These are phyloP conservation scores for Acromyrmex charruanus DNA, from an alignment of 1,140 invertebrate species.

Conservation along the genomic window DNA sequence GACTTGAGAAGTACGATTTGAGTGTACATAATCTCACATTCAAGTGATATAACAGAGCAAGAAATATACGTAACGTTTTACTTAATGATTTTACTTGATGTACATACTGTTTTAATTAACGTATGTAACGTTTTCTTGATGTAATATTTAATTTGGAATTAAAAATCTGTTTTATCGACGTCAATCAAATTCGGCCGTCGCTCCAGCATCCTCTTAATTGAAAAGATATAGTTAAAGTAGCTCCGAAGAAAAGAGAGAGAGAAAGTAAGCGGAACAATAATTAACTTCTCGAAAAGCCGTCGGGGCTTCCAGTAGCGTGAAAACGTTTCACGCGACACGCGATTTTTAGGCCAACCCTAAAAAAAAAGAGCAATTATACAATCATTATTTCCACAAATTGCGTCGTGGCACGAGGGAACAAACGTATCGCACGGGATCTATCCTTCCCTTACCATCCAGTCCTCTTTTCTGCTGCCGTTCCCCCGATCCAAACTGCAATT, in stretches of 20 bases:
- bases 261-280: conserved; percentile 51
- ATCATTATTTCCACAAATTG: conserved; percentile 80
- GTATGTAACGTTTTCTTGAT: too few relatives aligned
- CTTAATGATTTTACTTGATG: too few relatives aligned
- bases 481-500: conserved; percentile 69
- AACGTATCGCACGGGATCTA: conserved; percentile 80
- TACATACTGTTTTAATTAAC: too few relatives aligned
- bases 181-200: too few relatives aligned
- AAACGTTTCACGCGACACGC: conserved; percentile 71
- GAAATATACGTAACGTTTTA: too few relatives aligned
- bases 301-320: conserved; percentile 63
- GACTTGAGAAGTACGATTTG: too few relatives aligned
- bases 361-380: conserved; percentile 79
- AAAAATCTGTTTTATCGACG: too few relatives aligned
- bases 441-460: conserved; percentile 56
- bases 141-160: too few relatives aligned
- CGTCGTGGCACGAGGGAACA: conserved; percentile 64
- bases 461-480: background rate
- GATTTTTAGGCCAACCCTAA: conserved; percentile 67
- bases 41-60: too few relatives aligned
- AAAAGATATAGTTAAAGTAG: conserved; percentile 10
- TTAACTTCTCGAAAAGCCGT: conserved; percentile 55
- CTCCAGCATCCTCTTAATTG: too few relatives aligned
- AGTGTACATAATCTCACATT: too few relatives aligned
- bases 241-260: background rate